Conservation (phyloP, 2,797 vertebrate genomes). For the Ibycter americanus region DNA sequence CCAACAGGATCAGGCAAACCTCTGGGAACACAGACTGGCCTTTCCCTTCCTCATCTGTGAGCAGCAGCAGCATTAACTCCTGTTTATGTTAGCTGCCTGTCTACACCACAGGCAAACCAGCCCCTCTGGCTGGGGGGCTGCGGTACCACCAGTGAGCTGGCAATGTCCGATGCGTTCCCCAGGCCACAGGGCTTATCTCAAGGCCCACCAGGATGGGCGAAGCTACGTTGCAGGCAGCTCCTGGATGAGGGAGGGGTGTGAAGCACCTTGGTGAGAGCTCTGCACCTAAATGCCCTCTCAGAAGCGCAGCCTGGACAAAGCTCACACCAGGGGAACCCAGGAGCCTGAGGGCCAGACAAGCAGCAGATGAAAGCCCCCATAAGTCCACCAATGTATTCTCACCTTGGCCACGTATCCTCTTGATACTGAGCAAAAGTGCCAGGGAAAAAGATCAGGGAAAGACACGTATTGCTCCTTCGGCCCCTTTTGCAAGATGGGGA, state of each 20-base stretch:
- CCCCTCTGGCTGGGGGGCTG: not conserved
- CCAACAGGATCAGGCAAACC: not conserved
- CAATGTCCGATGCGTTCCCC: not conserved
- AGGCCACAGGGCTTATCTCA: not conserved
- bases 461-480: accelerated
- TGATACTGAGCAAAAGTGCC: not conserved
- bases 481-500: not conserved
- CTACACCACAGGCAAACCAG: not conserved
- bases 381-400: not conserved
- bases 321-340: not conserved
- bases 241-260: accelerated
- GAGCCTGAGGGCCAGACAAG: accelerated
- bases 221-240: not conserved
- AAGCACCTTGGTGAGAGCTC: not conserved
- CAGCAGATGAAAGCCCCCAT: not conserved
- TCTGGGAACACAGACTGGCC: not conserved
- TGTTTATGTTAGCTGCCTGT: not conserved
- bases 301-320: not conserved
- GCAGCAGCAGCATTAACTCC: not conserved
- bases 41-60: not conserved
- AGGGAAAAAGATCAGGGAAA: not conserved
- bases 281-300: not conserved
- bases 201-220: not conserved
- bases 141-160: not conserved
- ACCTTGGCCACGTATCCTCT: not conserved